Percentiles rank a stretch among this genome's conserved stretches.
phyloP scores from a whole-genome alignment of 2,888 invertebrate genomes.

The Calameuta pallipes region DNA sequence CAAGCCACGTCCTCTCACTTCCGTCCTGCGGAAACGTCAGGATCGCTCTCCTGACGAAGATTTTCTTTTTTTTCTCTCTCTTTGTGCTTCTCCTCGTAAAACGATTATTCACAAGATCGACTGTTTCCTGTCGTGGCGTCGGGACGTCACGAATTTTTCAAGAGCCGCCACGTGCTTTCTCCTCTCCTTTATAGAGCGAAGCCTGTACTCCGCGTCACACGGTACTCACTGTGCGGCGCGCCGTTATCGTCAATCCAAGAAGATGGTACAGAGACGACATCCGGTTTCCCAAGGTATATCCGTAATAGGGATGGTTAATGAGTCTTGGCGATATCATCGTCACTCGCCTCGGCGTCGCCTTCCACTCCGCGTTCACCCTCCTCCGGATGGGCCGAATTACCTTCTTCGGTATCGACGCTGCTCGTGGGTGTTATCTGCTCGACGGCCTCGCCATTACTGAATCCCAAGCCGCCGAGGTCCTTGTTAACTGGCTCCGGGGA shows the following conservation, averaged over 20 bases:
- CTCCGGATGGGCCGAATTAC: conserved; percentile 66
- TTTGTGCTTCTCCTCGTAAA: not conserved
- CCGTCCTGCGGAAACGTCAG: not conserved
- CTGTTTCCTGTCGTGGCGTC: not conserved
- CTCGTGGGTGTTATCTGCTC: conserved; percentile 72
- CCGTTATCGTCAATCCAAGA: not conserved
- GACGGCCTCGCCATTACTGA: conserved; percentile 53
- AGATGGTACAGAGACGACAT: not conserved
- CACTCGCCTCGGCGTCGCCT: conserved; percentile 72
- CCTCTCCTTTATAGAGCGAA: not conserved
- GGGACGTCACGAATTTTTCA: not conserved
- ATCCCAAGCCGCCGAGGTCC: conserved; percentile 45
- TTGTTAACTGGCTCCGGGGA: conserved; percentile 83
- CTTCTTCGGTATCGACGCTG: conserved; percentile 72
- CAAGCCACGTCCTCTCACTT: not conserved
- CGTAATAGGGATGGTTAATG: conserved; percentile 27
- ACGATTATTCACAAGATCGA: not conserved
- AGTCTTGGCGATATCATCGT: conserved; percentile 58
- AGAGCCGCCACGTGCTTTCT: not conserved
- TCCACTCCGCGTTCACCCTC: conserved; percentile 71
- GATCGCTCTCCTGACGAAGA: not conserved
- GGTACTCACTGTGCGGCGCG: not conserved
- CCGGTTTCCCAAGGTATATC: not conserved
- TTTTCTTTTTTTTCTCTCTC: not conserved
- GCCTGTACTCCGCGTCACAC: not conserved